Conservation (phyloP, 2,797 vertebrate species). For the Poeciliopsis presidionis region DNA sequence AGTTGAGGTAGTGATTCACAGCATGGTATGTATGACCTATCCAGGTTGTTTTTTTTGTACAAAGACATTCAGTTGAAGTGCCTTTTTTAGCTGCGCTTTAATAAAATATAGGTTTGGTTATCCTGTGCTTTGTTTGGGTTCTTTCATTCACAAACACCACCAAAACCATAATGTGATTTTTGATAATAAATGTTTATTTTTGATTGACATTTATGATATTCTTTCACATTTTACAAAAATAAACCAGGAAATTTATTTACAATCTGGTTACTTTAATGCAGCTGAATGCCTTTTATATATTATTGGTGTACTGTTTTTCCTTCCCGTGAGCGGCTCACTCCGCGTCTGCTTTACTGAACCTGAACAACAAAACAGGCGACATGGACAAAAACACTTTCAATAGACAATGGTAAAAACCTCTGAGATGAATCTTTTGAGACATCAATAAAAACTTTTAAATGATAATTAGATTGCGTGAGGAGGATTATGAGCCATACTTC, state of each 20-base stretch:
- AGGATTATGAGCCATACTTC: neutral
- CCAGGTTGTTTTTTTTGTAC: constrained; percentile 7
- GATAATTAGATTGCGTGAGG: neutral
- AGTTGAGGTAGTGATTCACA: neutral
- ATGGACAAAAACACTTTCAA: neutral
- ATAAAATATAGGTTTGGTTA: constrained; percentile 50
- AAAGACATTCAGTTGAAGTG: constrained; percentile 38
- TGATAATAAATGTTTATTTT: constrained; percentile 66
- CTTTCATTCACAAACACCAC: constrained; percentile 4
- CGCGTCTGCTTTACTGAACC: constrained; percentile 22
- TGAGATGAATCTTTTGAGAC: neutral
- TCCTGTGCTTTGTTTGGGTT: neutral
- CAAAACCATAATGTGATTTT: constrained; percentile 26
- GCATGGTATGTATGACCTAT: neutral
- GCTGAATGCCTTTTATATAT: constrained; percentile 48
- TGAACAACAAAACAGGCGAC: constrained; percentile 9
- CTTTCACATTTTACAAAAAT: constrained; percentile 69
- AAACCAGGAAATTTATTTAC: constrained; percentile 64
- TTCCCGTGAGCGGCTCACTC: constrained; percentile 18
- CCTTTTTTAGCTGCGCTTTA: constrained; percentile 48
- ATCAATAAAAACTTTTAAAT: neutral
- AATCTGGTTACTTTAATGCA: constrained; percentile 64
- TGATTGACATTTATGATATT: constrained; percentile 59
- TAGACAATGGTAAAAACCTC: neutral
- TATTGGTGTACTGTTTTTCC: constrained; percentile 38